These are phyloP conservation scores for Eurois occulta DNA, from an alignment of 2,888 invertebrate species.

Conservation along the genomic window DNA sequence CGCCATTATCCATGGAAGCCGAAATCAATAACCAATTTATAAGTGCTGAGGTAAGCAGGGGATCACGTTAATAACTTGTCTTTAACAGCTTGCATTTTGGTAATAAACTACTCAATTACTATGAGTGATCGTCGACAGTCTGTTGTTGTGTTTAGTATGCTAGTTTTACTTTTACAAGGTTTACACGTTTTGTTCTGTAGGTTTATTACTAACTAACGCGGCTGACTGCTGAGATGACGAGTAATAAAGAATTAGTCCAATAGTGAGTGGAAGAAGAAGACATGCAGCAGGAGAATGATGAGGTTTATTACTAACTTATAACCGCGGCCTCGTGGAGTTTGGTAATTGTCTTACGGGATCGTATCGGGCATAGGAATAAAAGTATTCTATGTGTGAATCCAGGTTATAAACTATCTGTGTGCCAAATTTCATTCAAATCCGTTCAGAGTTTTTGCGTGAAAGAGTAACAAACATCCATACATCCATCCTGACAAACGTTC, in stretches of 20 bases:
- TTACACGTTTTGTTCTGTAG: not conserved
- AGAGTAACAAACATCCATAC: not conserved
- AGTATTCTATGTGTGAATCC: not conserved
- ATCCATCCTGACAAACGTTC: too few relatives aligned
- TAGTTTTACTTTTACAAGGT: not conserved
- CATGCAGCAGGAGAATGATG: too few relatives aligned
- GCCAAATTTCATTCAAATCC: not conserved
- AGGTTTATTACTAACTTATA: too few relatives aligned
- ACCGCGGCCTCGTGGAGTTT: not conserved
- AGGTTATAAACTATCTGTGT: not conserved
- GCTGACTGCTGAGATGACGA: too few relatives aligned
- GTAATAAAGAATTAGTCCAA: too few relatives aligned
- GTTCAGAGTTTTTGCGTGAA: not conserved
- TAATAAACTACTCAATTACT: not conserved
- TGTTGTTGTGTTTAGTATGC: not conserved
- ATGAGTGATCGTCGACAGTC: not conserved
- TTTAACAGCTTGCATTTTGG: slow-evolving; percentile 5
- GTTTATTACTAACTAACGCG: not conserved
- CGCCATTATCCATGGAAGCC: not conserved
- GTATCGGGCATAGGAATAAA: not conserved
- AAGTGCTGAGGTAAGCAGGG: slow-evolving; percentile 22
- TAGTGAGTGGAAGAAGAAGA: too few relatives aligned
- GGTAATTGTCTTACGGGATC: not conserved
- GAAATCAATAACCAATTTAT: slow-evolving; percentile 42
- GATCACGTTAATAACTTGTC: slow-evolving; percentile 8